Evolutionary conservation across 2,888 invertebrate species (phyloP), one percentile per base, ranked within the genome.

Genomic region (Teleiodes luculella): DNA sequence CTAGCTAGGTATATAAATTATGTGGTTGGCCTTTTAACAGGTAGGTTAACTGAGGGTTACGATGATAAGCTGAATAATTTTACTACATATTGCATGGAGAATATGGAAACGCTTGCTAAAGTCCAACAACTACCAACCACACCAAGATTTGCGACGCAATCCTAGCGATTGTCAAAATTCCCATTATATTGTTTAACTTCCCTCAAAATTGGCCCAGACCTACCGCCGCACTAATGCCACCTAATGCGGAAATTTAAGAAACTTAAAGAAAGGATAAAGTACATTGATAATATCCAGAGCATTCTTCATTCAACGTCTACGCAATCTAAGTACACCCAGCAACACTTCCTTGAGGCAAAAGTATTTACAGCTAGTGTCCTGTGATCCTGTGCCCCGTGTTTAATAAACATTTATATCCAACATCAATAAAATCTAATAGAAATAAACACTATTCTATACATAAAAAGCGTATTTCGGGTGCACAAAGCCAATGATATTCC

Each of bases 381-480:
- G 45, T 45, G 45, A n/a, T 16, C 45, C 7, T 30, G 30, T 30
- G 46, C 31, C 30, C 8, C 46, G 30, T 46, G 43, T 46, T 46
- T 13, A 7, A 5, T 7, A 43, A 43, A 43, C 11, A 30, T 46
- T 10, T 46, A 39, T 16, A 51, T 14, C 13, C 13, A 18, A 49
- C 43, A 57, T 48, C 51, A 50, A 47, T 33, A 47, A 49, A 31
- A 37, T 43, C 52, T 43, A 45, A 37, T 53, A 57, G 52, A 24
- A 49, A 54, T 35, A 35, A 48, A 55, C 50, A 43, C 43, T 53
- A 56, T 30, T 56, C 56, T 56, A 56, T 39, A 56, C 56, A 59
- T 57, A 57, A 50, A 61, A 59, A 57, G 60, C 56, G 39, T 51
- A 49, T 43, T 52, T 55, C 52, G 59, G 53, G 61, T 59, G 61